A percentile compares a stretch with the other conserved stretches of the same genome.
These are phyloP conservation scores for Drosophila seguyi DNA, from an alignment of 1,140 invertebrate genomes.

Conservation along the genomic window DNA sequence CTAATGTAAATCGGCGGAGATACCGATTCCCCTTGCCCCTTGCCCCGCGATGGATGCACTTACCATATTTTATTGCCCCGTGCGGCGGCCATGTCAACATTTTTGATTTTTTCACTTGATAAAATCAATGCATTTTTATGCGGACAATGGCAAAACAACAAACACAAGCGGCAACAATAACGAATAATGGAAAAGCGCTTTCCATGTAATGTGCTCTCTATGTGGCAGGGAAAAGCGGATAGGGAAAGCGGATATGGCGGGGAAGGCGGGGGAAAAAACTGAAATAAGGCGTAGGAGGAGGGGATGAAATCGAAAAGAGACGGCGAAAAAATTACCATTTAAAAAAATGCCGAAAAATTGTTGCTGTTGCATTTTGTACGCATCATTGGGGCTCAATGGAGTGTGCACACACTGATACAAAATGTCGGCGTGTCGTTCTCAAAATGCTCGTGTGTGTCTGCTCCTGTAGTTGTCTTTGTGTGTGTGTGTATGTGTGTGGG, in stretches of 20 bases:
- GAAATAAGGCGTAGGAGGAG: neutral
- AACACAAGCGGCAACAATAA: constrained; percentile 15
- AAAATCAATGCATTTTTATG: constrained; percentile 75
- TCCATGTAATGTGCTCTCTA: constrained; percentile 57
- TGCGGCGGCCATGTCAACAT: constrained; percentile 66
- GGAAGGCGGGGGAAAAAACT: constrained; percentile 1
- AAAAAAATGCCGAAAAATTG: constrained; percentile 78
- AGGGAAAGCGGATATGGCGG: constrained; percentile 11
- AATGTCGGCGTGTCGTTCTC: constrained; percentile 62
- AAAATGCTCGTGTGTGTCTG: constrained; percentile 21
- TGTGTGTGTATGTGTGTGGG: constrained; percentile 19
- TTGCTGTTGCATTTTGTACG: constrained; percentile 82
- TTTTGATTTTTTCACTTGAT: constrained; percentile 79
- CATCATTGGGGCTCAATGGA: constrained; percentile 83
- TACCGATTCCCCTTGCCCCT: constrained; percentile 12
- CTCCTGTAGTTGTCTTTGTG: neutral
- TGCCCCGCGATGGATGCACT: constrained; percentile 20
- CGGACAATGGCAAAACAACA: constrained; percentile 60
- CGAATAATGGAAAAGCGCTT: constrained; percentile 48
- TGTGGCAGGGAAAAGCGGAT: constrained; percentile 39
- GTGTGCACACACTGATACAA: constrained; percentile 83
- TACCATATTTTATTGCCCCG: constrained; percentile 57
- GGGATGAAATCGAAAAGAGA: constrained; percentile 20
- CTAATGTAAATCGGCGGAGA: constrained; percentile 51
- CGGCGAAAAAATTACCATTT: constrained; percentile 72